Percentiles rank a stretch among this genome's conserved stretches.
Evolutionary conservation across 2,888 invertebrate genomes (phyloP).

Genomic region (Mactromeris polynyma): DNA sequence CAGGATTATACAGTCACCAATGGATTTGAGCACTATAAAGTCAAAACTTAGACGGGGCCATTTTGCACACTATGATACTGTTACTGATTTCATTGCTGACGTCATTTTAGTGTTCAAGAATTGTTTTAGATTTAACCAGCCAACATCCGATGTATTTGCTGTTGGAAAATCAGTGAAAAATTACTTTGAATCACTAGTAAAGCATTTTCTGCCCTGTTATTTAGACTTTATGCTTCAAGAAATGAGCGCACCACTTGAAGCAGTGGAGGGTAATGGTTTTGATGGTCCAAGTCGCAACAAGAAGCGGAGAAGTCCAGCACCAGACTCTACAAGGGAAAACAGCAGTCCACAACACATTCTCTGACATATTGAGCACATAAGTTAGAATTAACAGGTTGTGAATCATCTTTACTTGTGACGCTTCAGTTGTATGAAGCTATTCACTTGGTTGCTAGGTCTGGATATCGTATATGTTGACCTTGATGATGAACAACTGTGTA

Average conservation of each 20-base stretch:
- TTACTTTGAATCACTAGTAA: conserved; percentile 81
- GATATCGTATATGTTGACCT: too few relatives aligned
- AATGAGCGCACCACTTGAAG: conserved; percentile 39
- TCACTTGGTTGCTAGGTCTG: too few relatives aligned
- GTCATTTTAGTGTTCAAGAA: conserved; percentile 95
- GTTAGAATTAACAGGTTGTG: too few relatives aligned
- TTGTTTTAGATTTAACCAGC: conserved; percentile 92
- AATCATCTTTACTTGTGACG: too few relatives aligned
- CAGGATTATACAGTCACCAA: conserved; percentile 92
- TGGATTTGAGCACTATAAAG: conserved; percentile 94
- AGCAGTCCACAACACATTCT: conserved; percentile 43
- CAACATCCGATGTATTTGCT: conserved; percentile 82
- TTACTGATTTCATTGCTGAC: conserved; percentile 93
- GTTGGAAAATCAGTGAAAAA: conserved; percentile 81
- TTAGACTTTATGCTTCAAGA: conserved; percentile 57
- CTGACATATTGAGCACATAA: neutral
- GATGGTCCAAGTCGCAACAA: conserved; percentile 62
- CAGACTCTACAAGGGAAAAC: conserved; percentile 55
- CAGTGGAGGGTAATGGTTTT: conserved; percentile 44
- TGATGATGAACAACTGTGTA: too few relatives aligned
- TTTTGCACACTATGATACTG: conserved; percentile 92
- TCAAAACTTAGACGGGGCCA: conserved; percentile 92
- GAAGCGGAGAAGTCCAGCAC: conserved; percentile 64
- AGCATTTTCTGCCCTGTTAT: conserved; percentile 81
- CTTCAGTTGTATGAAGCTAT: too few relatives aligned